Base-by-base conservation (phyloP, 2,113 vertebrate species). In the Delphinus delphis region DNA sequence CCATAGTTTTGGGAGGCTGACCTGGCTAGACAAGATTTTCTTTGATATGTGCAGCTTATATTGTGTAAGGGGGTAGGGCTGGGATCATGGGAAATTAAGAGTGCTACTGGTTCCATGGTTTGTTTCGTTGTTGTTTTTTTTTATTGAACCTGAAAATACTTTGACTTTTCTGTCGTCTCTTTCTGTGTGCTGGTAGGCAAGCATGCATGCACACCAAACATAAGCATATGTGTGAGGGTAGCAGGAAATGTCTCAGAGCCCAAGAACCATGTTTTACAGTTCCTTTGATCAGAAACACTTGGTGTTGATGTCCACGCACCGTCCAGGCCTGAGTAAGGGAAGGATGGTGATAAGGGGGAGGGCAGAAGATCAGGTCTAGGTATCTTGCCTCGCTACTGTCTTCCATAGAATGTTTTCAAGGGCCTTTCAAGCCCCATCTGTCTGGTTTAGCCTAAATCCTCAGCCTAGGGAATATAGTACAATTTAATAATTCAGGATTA, bases 91-190 rank as follows among this genome's bases (percentile, higher is more conserved):
- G 77, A 90, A 84, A 86, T 82, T 90, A 38, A 38, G 93, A 89
- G 31, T 95, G 55, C 88, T 85, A 8, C 53, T n/a, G 76, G 55
- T 90, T 96, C 25, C 25, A 6, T 84, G 50, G 53, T 3, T 92
- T 74, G 63, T 55, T 81, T 68, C 87, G 28, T 62, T 73, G 7
- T 18, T 21, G 8, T 58, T 58, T 20, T 79, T 79, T 90, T 73
- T 71, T 53, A 60, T 81, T 84, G 88, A 96, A 76, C 38, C 28
- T 92, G 87, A 94, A 96, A 97, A 94, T n/a, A 79, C n/a, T 36
- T 38, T 68, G 77, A 87, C 65, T 88, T 92, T 81, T 77, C 81
- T 87, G 70, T 85, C 95, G 9, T 84, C 93, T 95, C 50, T 90
- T 38, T 80, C 6, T 90, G 44, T 90, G 53, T 73, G 68, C 74